phyloP scores from a whole-genome alignment of 2,113 vertebrate species.

The Numenius arquata region DNA sequence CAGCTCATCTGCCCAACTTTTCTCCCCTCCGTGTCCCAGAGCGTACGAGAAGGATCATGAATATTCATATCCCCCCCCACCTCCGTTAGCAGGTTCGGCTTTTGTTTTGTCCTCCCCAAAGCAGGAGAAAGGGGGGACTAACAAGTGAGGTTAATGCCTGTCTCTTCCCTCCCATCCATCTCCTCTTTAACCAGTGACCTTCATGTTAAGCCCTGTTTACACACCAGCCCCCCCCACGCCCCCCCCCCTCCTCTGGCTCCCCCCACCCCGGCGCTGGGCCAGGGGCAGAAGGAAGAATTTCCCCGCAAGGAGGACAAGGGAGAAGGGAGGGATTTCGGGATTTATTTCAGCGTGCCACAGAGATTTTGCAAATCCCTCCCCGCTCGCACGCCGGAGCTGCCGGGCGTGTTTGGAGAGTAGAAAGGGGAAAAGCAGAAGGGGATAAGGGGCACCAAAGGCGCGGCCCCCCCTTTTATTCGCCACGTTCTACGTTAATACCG shows the following conservation, averaged over 20 bases:
- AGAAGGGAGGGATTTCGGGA: neutral
- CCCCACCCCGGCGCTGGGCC: neutral
- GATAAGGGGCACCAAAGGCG: neutral
- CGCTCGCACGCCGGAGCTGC: neutral
- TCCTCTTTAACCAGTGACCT: constrained; percentile 57
- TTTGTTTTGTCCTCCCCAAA: constrained; percentile 50
- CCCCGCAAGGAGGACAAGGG: neutral
- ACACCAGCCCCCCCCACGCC: neutral
- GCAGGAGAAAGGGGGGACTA: neutral
- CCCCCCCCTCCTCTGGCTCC: neutral
- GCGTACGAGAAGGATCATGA: neutral
- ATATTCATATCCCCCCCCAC: neutral
- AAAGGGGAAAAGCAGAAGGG: neutral
- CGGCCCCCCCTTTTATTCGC: neutral
- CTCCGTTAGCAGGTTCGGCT: constrained; percentile 5
- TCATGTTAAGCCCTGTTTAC: constrained; percentile 55
- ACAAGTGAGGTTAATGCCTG: constrained; percentile 40
- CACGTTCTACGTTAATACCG: neutral
- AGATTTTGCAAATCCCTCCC: constrained; percentile 9
- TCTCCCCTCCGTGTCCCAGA: constrained; percentile 21
- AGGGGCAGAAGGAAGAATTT: constrained; percentile 24
- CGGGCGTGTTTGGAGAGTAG: neutral
- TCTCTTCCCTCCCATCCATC: constrained; percentile 31
- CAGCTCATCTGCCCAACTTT: constrained; percentile 56
- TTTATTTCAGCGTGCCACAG: constrained; percentile 3